Conservation (phyloP, 2,888 invertebrate genomes). For the Stenichneumon culpator region DNA sequence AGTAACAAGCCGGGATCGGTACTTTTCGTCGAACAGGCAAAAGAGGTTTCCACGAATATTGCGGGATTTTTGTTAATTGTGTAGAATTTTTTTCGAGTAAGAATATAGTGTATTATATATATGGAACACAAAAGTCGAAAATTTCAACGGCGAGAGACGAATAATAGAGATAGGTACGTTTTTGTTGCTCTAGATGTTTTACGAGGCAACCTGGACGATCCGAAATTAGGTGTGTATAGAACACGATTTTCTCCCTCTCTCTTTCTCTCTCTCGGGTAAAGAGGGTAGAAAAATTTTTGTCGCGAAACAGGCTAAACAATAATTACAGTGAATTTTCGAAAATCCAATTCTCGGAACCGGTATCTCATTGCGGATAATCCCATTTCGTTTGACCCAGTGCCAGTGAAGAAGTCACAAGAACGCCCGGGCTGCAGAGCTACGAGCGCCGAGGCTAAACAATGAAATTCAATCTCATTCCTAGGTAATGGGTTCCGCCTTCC, state of each 20-base stretch:
- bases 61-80: conserved; percentile 42
- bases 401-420: conserved; percentile 20
- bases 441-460: conserved; percentile 32
- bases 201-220: conserved; percentile 50
- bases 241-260: background rate
- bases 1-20: conserved; percentile 2
- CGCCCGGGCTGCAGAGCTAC: background rate
- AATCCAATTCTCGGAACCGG: conserved; percentile 70
- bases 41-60: conserved; percentile 58
- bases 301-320: conserved; percentile 56
- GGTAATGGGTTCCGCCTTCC: conserved; percentile 70
- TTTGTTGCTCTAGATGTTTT: conserved; percentile 68
- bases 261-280: background rate
- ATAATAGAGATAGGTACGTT: conserved; percentile 44
- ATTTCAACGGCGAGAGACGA: background rate
- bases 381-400: conserved; percentile 62
- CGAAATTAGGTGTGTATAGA: conserved; percentile 23
- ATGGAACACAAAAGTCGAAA: conserved; percentile 1
- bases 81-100: background rate
- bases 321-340: conserved; percentile 66
- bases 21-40: conserved; percentile 33
- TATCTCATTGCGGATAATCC: conserved; percentile 65
- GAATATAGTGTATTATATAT: background rate
- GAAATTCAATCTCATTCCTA: conserved; percentile 70
- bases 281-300: conserved; percentile 31